Base-by-base conservation (phyloP, 1,140 invertebrate species). In the Drosophila nikananu region DNA sequence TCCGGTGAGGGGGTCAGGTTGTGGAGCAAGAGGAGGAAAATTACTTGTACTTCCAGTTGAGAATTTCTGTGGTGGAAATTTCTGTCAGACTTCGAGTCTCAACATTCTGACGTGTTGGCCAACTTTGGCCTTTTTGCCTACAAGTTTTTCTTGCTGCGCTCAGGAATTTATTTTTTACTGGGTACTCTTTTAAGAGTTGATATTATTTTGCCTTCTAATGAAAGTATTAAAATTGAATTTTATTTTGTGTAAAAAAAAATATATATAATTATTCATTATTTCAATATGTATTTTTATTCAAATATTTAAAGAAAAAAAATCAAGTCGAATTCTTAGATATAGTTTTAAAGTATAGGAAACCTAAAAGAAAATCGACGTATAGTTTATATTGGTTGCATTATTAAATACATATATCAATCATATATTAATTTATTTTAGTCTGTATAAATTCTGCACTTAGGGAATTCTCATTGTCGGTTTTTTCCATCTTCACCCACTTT, bases 71-170 rank as follows among this genome's bases (percentile, higher is more conserved):
- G 44, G 71, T 65, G 25, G 32, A 41, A 71, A 49, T 13, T 72
- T 17, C 44, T 62, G 32, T 42, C 48, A 30, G 51, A 62, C 37
- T 35, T 5, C 13, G 32, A 19, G 41, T 67, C 7, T 27, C 23
- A 46, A 25, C 54, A 46, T 78, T 55, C 59, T 58, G 46, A 73
- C 48, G 46, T 54, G 42, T 48, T 23, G 32, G 49, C 19, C 52
- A 63, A 61, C 61, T 80, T 80, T 79, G 42, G 27, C 39, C 44
- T 48, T 32, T 32, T 13, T n/a, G n/a, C n/a, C n/a, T 46, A 46
- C 2, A 3, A 6, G 1, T 37, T 37, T 48, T 7, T 13, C 7
- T 37, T 23, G 49, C 32, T 58, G 5, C 6, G 30, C n/a, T 25
- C 23, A 27, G 42, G 35, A 23, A 23, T 19, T 54, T 13, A 17